Base-by-base conservation (phyloP, 2,888 invertebrate species). In the Sceliomorpha sp. region DNA sequence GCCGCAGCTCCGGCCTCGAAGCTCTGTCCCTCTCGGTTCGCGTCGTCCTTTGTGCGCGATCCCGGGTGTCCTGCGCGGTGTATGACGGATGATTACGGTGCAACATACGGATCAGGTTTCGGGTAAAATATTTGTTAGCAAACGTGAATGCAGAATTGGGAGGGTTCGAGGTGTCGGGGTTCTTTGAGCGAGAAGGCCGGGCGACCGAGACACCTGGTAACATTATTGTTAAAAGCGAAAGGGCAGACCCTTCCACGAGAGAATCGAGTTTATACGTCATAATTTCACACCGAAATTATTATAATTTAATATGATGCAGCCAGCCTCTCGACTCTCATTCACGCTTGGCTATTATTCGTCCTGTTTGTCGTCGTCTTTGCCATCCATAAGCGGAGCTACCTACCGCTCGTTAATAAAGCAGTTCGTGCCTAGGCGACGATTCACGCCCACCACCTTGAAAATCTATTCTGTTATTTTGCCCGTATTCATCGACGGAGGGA, bases 51-150 rank as follows among this genome's bases (percentile, higher is more conserved):
- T 68, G 56, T 68, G 37, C n/a, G 10, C 12, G 17, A 8, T 13
- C 32, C 39, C 36, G 32, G 40, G 58, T n/a, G n/a, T n/a, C n/a
- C n/a, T n/a, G n/a, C 47, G 56, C 37, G 32, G 44, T 42, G 60
- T 59, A 56, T 59, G 68, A 62, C 68, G 55, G 55, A 67, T 71
- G 68, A 71, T 71, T 68, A 68, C 62, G 64, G 68, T 56, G 68
- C 71, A 63, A 64, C 63, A 71, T 62, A 45, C 48, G 47, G 72
- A 76, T 81, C 79, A 73, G 72, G 74, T 81, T 80, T 74, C 81
- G 36, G 59, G 67, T 74, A 79, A 81, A 83, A 83, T 81, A 83
- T 82, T 83, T 82, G 82, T 78, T 77, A 78, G 77, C 78, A 77
- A 79, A 78, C 73, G n/a, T n/a, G n/a, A n/a, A n/a, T n/a, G n/a